Evolutionary conservation across 2,797 vertebrate genomes (phyloP).

Genomic region (Glossophaga mutica): DNA sequence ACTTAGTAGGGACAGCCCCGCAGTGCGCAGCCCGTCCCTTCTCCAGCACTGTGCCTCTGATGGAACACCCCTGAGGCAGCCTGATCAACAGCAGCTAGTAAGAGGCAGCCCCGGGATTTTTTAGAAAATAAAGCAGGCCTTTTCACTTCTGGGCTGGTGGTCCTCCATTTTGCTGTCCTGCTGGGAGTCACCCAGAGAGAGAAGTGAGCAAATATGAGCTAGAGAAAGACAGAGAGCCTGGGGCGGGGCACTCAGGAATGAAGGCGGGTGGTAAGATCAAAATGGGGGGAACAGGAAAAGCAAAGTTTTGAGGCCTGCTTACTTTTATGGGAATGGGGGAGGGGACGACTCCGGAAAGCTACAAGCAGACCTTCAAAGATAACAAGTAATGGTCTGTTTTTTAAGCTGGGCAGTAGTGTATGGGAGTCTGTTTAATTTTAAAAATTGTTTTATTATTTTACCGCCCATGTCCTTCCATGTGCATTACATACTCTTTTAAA

Average conservation of each 20-base stretch:
- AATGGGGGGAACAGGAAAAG: background rate
- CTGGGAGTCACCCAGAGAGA: background rate
- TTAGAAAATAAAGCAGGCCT: background rate
- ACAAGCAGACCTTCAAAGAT: background rate
- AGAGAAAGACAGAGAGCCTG: too few relatives aligned
- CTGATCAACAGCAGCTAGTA: background rate
- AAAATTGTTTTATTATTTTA: background rate
- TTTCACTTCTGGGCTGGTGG: too few relatives aligned
- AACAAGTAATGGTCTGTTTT: background rate
- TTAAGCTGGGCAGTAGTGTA: background rate
- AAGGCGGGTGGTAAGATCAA: background rate
- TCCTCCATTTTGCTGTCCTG: background rate
- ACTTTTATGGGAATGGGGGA: background rate
- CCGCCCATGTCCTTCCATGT: background rate
- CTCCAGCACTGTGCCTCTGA: background rate
- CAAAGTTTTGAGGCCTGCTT: background rate
- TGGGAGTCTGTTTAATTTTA: background rate
- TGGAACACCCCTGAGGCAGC: background rate
- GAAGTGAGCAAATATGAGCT: background rate
- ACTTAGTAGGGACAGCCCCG: background rate
- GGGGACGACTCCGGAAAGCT: too few relatives aligned
- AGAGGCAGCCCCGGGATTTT: background rate
- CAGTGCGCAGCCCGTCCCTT: background rate
- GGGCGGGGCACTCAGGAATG: background rate
- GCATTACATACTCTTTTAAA: background rate